A percentile compares a stretch with the other conserved stretches of the same genome.
Evolutionary conservation across 2,797 vertebrate species (phyloP).

Genomic region (Hypotaenidia philippensis): DNA sequence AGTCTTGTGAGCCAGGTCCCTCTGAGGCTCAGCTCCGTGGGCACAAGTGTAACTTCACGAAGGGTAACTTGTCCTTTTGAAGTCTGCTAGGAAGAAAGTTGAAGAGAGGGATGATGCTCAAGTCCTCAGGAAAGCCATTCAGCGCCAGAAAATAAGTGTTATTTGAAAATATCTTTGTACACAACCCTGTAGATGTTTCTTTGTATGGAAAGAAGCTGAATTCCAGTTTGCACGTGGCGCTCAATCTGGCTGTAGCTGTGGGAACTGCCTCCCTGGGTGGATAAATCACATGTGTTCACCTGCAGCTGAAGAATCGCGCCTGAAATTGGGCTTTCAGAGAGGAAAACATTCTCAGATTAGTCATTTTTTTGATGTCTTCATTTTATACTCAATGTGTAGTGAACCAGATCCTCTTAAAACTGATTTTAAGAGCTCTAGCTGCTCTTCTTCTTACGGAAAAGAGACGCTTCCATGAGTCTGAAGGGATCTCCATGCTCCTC

Average conservation of each 20-base stretch:
- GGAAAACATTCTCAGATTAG: neutral
- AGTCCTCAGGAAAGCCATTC: neutral
- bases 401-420: neutral
- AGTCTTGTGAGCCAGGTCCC: neutral
- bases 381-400: neutral
- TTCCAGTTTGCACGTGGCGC: rapidly evolving
- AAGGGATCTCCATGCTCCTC: neutral
- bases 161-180: neutral
- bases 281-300: rapidly evolving
- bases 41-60: neutral
- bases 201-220: neutral
- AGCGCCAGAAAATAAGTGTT: neutral
- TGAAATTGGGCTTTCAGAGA: neutral
- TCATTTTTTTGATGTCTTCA: neutral
- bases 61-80: neutral
- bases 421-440: neutral
- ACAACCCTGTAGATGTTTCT: rapidly evolving
- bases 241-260: neutral
- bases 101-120: neutral
- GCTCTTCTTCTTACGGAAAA: neutral
- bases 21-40: neutral
- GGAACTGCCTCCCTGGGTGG: neutral
- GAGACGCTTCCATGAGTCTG: rapidly evolving
- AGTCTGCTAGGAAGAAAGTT: neutral
- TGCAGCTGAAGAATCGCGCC: neutral